These are phyloP conservation scores for Oceanodroma tethys DNA, from an alignment of 2,113 vertebrate species.

Conservation along the genomic window DNA sequence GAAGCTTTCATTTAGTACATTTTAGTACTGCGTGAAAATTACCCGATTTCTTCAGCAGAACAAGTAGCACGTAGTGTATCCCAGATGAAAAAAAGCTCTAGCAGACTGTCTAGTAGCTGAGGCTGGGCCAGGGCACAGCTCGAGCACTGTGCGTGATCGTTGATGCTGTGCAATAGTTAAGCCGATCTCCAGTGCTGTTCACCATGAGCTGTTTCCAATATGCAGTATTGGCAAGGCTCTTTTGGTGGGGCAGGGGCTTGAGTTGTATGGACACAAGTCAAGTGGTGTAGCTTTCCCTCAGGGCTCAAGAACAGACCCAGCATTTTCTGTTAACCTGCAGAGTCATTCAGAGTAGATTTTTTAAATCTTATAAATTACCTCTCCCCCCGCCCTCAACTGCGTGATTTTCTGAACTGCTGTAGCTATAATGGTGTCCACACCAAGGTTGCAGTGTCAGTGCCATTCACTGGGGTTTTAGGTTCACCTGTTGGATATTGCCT, in stretches of 20 bases:
- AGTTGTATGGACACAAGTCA: fast-evolving
- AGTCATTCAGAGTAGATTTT: background rate
- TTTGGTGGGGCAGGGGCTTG: background rate
- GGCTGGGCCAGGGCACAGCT: background rate
- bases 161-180: background rate
- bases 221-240: background rate
- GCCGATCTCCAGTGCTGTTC: background rate
- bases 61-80: background rate
- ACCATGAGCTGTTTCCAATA: background rate
- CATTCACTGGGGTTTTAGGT: background rate
- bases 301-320: background rate
- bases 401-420: background rate
- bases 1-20: background rate
- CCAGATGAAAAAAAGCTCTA: background rate
- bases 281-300: background rate
- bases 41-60: background rate
- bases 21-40: background rate
- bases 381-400: fast-evolving
- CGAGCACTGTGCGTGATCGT: fast-evolving
- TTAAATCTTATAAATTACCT: background rate
- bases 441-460: background rate
- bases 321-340: background rate
- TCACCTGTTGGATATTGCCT: background rate
- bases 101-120: background rate
- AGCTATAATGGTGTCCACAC: background rate